A percentile compares a stretch with the other conserved stretches of the same genome.
Evolutionary conservation across 2,797 vertebrate species (phyloP).

Genomic region (Sparus aurata): DNA sequence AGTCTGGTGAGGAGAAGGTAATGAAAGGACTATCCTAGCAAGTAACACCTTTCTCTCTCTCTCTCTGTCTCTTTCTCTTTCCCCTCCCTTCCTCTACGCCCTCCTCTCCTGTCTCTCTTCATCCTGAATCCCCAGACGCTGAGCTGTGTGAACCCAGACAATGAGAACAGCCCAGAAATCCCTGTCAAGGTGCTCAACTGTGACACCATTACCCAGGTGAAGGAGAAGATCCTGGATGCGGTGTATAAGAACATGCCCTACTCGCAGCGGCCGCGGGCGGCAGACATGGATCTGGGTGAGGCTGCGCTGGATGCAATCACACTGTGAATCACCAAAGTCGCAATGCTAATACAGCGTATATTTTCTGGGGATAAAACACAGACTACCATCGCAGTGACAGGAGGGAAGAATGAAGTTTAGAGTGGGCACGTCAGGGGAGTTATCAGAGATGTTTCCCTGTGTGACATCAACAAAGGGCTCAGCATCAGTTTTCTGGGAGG

Average conservation of each 20-base stretch:
- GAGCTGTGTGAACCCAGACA: conserved; percentile 98
- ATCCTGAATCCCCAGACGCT: conserved; percentile 88
- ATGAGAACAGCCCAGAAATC: conserved; percentile 98
- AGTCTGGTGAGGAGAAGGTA: conserved; percentile 66
- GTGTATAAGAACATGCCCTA: conserved; percentile 98
- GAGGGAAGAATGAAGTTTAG: conserved; percentile 7
- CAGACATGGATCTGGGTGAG: conserved; percentile 98
- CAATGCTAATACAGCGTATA: background rate
- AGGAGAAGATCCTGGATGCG: conserved; percentile 98
- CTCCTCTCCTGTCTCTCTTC: background rate
- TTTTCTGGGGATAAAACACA: conserved; percentile 9
- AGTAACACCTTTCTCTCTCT: conserved; percentile 58
- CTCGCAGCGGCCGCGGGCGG: conserved; percentile 93
- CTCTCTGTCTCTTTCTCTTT: conserved; percentile 24
- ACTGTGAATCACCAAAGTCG: background rate
- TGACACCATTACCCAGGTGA: conserved; percentile 97
- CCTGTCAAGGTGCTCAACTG: conserved; percentile 98
- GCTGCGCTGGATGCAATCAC: background rate
- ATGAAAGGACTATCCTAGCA: conserved; percentile 76
- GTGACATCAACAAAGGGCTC: conserved; percentile 49
- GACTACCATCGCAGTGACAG: conserved; percentile 10
- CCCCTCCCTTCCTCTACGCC: no score
- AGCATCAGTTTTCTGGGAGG: conserved; percentile 32
- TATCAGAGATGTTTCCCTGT: conserved; percentile 29
- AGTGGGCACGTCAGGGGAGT: conserved; percentile 22